Evolutionary conservation across 1,140 invertebrate species (phyloP).

Genomic region (Drosophila burlai): DNA sequence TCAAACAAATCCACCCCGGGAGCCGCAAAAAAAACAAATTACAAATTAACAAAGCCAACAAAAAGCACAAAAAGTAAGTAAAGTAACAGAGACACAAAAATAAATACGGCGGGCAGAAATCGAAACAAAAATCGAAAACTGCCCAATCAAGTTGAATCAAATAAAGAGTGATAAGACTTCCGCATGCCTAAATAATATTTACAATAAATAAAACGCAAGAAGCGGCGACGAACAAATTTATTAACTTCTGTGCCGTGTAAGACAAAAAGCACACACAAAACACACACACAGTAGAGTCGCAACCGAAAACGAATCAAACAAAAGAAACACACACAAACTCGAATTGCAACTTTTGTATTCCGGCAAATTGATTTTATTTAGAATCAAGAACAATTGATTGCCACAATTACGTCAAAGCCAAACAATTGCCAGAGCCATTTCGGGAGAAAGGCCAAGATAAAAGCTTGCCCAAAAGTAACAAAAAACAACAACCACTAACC

Average conservation of each 20-base stretch:
- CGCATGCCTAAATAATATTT: conserved; percentile 78
- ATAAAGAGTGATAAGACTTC: conserved; percentile 75
- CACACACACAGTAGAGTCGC: conserved; percentile 1
- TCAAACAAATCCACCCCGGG: conserved; percentile 43
- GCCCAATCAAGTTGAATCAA: conserved; percentile 61
- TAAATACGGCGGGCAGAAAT: conserved; percentile 6
- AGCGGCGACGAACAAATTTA: conserved; percentile 41
- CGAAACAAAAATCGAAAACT: conserved; percentile 47
- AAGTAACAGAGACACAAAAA: conserved; percentile 39
- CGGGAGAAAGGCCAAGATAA: conserved; percentile 68
- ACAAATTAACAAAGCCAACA: conserved; percentile 26
- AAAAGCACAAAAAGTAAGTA: conserved; percentile 62
- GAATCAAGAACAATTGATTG: conserved; percentile 66
- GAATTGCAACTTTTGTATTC: conserved; percentile 45
- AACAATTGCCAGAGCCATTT: conserved; percentile 46
- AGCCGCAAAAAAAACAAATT: not conserved
- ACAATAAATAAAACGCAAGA: conserved; percentile 61
- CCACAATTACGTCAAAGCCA: conserved; percentile 68
- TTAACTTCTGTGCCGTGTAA: conserved; percentile 51
- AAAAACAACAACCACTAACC: conserved; percentile 44
- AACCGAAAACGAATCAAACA: conserved; percentile 30
- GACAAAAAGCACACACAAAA: conserved; percentile 33
- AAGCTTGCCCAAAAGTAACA: conserved; percentile 31
- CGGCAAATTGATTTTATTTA: conserved; percentile 20
- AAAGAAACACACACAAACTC: conserved; percentile 70